Evolutionary conservation across 2,113 vertebrate species (phyloP).

Genomic region (Oryzias melastigma): DNA sequence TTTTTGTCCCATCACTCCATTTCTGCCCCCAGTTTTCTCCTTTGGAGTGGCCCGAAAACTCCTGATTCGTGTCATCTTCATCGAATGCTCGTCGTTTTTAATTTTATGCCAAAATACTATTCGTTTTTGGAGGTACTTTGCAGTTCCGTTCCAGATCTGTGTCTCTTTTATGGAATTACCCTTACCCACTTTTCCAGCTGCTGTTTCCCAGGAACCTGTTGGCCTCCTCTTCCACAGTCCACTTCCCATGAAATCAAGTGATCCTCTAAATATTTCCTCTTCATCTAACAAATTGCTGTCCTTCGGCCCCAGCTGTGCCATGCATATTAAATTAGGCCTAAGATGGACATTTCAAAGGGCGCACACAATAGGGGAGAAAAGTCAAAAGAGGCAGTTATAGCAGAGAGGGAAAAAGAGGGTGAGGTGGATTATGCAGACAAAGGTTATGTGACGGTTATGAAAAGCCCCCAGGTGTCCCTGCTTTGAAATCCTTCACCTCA

Average conservation of each 20-base stretch:
- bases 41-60: too few relatives aligned
- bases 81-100: not conserved
- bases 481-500: conserved; percentile 36
- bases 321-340: conserved; percentile 52
- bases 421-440: conserved; percentile 40
- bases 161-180: not conserved
- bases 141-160: not conserved
- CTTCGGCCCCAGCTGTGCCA: conserved; percentile 23
- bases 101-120: not conserved
- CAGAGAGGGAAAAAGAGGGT: conserved; percentile 20
- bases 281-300: conserved; percentile 25
- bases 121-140: not conserved
- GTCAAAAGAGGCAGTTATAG: conserved; percentile 33
- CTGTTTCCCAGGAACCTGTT: conserved; percentile 19
- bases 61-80: too few relatives aligned
- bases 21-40: not conserved
- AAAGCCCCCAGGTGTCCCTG: conserved; percentile 30
- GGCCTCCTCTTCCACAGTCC: conserved; percentile 14
- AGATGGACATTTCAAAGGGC: conserved; percentile 44
- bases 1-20: not conserved
- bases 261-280: conserved; percentile 23
- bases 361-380: conserved; percentile 22
- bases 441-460: conserved; percentile 39
- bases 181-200: conserved; percentile 14
- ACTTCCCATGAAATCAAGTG: conserved; percentile 26